Evolutionary conservation across 1,140 invertebrate species (phyloP).

Genomic region (Phymastichus coffea): DNA sequence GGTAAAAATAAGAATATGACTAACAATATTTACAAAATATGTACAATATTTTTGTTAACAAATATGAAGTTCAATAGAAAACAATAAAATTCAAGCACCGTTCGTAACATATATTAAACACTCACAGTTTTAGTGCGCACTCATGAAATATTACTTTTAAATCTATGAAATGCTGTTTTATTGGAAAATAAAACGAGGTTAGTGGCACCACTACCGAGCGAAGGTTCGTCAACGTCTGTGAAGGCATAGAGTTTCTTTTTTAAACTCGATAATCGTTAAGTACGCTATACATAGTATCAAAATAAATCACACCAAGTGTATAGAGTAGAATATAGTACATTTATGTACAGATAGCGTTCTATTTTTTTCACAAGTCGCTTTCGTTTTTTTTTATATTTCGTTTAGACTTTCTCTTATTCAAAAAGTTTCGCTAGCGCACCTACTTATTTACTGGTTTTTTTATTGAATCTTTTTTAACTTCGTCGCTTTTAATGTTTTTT

Average conservation of each 20-base stretch:
- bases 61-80: too few relatives aligned
- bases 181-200: too few relatives aligned
- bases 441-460: slow-evolving; percentile 34
- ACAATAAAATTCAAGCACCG: too few relatives aligned
- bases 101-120: too few relatives aligned
- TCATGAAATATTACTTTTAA: too few relatives aligned
- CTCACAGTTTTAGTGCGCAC: too few relatives aligned
- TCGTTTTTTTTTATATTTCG: not conserved
- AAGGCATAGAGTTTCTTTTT: slow-evolving; percentile 51
- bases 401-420: slow-evolving; percentile 35
- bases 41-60: too few relatives aligned
- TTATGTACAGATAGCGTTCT: slow-evolving; percentile 50
- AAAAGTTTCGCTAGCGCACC: slow-evolving; percentile 37
- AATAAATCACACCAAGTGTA: slow-evolving; percentile 55
- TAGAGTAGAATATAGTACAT: slow-evolving; percentile 50
- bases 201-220: slow-evolving; percentile 45
- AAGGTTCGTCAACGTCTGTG: slow-evolving; percentile 49
- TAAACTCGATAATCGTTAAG: slow-evolving; percentile 43
- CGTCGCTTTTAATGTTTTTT: too few relatives aligned
- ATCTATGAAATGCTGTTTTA: too few relatives aligned
- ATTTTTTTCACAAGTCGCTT: slow-evolving; percentile 23
- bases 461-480: slow-evolving; percentile 26
- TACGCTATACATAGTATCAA: slow-evolving; percentile 54
- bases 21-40: too few relatives aligned
- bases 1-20: too few relatives aligned